Conservation (phyloP, 2,888 invertebrate species). For the Tiliacea aurago region DNA sequence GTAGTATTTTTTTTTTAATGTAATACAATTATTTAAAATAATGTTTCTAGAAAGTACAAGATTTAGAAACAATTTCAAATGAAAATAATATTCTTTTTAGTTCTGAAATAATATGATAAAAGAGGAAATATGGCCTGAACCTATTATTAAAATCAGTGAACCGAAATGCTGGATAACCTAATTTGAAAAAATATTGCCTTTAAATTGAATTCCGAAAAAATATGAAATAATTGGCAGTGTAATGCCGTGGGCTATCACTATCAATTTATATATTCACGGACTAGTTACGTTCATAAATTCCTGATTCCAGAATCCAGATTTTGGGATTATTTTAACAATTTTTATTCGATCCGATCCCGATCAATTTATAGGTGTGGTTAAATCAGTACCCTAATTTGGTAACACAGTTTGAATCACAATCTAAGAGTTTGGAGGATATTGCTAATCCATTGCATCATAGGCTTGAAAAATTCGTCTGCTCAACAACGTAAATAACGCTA, state of each 20-base stretch:
- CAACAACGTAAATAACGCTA: no score
- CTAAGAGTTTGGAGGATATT: no score
- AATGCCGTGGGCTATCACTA: constrained; percentile 39
- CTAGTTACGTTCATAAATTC: constrained; percentile 7
- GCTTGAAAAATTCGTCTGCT: no score
- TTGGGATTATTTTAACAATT: constrained; percentile 23
- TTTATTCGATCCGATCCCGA: neutral
- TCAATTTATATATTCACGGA: neutral
- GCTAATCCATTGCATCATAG: no score
- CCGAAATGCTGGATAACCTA: constrained; percentile 9
- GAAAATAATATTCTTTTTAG: neutral
- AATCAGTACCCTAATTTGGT: neutral
- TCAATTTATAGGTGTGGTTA: neutral
- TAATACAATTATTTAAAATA: neutral
- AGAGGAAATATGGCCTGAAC: constrained; percentile 10
- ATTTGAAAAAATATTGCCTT: constrained; percentile 11
- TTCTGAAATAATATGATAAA: constrained; percentile 2
- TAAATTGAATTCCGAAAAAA: constrained; percentile 35
- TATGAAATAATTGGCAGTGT: constrained; percentile 22
- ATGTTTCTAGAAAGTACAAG: neutral
- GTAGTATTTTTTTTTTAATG: neutral
- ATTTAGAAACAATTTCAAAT: neutral
- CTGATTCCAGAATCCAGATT: no score
- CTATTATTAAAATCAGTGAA: constrained; percentile 39
- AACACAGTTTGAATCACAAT: no score